These are phyloP conservation scores for Xiphophorus couchianus DNA, from an alignment of 2,113 vertebrate genomes.

Conservation along the genomic window DNA sequence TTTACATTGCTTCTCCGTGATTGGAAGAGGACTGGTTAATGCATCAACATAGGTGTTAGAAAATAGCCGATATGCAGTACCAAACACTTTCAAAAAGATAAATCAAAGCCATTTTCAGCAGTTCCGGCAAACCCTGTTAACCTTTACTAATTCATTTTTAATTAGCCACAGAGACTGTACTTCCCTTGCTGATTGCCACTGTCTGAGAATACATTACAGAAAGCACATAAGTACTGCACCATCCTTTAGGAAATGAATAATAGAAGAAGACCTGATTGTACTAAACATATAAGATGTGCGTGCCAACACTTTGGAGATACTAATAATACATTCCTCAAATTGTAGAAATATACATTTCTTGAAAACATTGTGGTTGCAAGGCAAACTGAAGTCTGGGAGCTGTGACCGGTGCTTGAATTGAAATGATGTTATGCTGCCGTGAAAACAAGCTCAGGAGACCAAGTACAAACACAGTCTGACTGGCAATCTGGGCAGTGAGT, in stretches of 20 bases:
- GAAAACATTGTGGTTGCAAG: neutral
- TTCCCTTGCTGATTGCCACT: neutral
- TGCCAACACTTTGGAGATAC: neutral
- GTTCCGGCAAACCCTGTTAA: conserved; percentile 11
- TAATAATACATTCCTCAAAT: conserved; percentile 1
- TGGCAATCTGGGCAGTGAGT: neutral
- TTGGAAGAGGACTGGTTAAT: conserved; percentile 17
- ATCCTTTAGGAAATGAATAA: conserved; percentile 8
- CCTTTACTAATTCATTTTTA: conserved; percentile 8
- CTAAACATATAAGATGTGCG: neutral
- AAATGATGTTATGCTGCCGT: neutral
- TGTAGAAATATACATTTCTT: neutral
- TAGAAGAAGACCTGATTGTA: neutral
- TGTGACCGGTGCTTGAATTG: neutral
- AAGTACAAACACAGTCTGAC: neutral
- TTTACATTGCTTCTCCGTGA: conserved; percentile 43
- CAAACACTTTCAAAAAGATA: conserved; percentile 1
- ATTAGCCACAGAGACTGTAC: neutral
- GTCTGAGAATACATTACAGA: conserved; percentile 3
- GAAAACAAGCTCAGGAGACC: neutral
- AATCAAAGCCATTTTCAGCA: neutral
- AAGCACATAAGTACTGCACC: neutral
- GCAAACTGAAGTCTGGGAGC: neutral
- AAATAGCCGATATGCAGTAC: conserved; percentile 12
- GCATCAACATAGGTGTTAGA: conserved; percentile 20